Conservation (phyloP, 2,888 invertebrate species). For the Elysia crispata region DNA sequence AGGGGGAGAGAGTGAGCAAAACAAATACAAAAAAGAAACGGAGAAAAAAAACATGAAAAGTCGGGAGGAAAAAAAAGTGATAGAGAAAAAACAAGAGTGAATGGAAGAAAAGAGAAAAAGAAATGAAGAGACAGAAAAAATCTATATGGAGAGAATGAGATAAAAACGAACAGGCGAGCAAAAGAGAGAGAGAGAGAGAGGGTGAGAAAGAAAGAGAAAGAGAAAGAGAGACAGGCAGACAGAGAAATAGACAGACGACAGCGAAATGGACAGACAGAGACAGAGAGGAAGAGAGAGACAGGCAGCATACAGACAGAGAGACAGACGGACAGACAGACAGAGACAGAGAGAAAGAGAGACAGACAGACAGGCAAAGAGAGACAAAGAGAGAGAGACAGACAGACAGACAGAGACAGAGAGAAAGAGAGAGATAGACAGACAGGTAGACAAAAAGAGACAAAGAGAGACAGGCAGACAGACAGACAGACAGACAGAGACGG, state of each 20-base stretch:
- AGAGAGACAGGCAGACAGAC: neutral
- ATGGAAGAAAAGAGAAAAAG: neutral
- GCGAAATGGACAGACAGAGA: no score
- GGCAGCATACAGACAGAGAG: no score
- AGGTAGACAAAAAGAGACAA: conserved; percentile 1
- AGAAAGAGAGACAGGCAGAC: neutral
- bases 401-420: neutral
- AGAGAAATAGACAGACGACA: neutral
- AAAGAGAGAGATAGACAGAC: conserved; percentile 3
- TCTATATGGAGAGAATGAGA: neutral
- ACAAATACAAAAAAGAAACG: no score
- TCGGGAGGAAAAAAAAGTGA: neutral
- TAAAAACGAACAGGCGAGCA: neutral
- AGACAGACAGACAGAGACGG: neutral
- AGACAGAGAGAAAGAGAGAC: neutral
- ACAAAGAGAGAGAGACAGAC: no score
- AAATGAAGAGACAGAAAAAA: neutral
- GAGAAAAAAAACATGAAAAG: neutral
- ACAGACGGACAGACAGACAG: neutral
- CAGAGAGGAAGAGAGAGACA: neutral
- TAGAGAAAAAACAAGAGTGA: neutral
- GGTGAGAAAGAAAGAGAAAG: neutral
- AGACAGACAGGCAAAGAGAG: no score
- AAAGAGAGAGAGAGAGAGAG: neutral
- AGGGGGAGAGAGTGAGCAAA: neutral